phyloP scores from a whole-genome alignment of 2,888 invertebrate species.

The Trichopria drosophilae region DNA sequence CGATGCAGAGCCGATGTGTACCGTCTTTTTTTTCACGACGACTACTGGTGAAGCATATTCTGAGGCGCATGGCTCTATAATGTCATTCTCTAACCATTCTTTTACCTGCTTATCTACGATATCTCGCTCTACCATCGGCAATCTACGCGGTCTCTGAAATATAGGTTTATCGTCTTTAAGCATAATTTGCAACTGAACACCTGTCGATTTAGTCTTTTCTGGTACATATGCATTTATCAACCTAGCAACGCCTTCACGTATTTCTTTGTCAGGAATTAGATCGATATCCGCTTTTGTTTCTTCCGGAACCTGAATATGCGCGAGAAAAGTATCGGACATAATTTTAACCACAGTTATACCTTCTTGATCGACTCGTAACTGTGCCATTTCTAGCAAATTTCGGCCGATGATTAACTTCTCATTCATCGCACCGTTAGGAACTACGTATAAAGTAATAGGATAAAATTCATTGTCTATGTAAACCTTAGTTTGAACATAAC shows the following conservation, averaged over 20 bases:
- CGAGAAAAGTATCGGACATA: too few relatives aligned
- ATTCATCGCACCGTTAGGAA: conserved; percentile 5
- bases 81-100: conserved; percentile 40
- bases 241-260: too few relatives aligned
- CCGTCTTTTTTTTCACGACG: too few relatives aligned
- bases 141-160: conserved; percentile 29
- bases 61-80: conserved; percentile 39
- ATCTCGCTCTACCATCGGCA: conserved; percentile 32
- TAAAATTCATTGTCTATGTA: conserved; percentile 5
- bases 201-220: conserved; percentile 28
- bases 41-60: too few relatives aligned
- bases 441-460: conserved; percentile 7
- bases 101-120: conserved; percentile 40
- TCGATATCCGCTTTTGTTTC: too few relatives aligned
- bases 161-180: conserved; percentile 12
- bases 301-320: too few relatives aligned
- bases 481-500: conserved; percentile 6
- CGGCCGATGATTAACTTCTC: conserved; percentile 8
- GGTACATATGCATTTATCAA: too few relatives aligned
- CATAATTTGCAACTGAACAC: conserved; percentile 38
- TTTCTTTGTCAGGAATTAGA: too few relatives aligned
- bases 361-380: too few relatives aligned
- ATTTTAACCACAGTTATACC: too few relatives aligned
- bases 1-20: conserved; percentile 41
- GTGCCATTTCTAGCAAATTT: conserved; percentile 2